Conservation (phyloP, 2,797 vertebrate genomes). For the Allobates femoralis region DNA sequence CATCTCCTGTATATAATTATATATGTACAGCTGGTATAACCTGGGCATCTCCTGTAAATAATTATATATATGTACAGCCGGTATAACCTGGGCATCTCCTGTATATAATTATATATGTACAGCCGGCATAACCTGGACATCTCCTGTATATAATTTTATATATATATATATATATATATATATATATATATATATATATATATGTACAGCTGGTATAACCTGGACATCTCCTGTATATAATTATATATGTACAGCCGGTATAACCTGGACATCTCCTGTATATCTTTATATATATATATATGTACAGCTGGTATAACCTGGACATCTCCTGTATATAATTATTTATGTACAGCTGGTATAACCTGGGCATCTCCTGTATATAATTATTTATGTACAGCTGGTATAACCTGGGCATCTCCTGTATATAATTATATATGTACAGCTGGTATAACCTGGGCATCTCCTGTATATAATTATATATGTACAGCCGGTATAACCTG, state of each 20-base stretch:
- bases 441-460: neutral
- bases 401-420: neutral
- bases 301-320: neutral
- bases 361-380: neutral
- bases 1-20: neutral
- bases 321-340: neutral
- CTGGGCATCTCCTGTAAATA: neutral
- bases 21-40: neutral
- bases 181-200: neutral
- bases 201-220: neutral
- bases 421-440: neutral
- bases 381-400: neutral
- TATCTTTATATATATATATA: slow-evolving; percentile 14
- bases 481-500: slow-evolving; percentile 3
- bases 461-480: too few species aligned
- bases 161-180: neutral
- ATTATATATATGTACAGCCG: neutral
- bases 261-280: neutral
- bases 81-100: neutral
- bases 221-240: neutral
- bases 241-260: neutral
- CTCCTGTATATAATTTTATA: slow-evolving; percentile 13
- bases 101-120: neutral
- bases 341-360: neutral
- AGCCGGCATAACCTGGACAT: neutral